Conservation (phyloP, 2,888 invertebrate genomes). For the Nomada ferruginata region DNA sequence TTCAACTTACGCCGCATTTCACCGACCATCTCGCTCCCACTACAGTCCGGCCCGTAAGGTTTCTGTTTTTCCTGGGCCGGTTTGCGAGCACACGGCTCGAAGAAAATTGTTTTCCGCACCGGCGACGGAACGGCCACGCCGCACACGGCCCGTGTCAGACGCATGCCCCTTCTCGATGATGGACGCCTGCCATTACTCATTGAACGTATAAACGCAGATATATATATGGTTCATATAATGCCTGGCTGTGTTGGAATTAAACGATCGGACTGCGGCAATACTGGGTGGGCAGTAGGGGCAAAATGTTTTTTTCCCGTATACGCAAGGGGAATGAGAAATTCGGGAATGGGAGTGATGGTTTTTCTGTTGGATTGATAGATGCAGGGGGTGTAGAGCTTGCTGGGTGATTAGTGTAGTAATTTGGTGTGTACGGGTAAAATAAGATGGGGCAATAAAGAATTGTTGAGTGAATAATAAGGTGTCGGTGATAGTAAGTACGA, state of each 20-base stretch:
- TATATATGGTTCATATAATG: conserved; percentile 47
- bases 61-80: conserved; percentile 23
- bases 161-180: conserved; percentile 71
- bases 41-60: neutral
- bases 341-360: neutral
- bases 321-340: neutral
- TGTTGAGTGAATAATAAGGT: no score
- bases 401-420: neutral
- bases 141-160: conserved; percentile 68
- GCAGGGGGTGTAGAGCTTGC: neutral
- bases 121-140: conserved; percentile 56
- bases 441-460: no score
- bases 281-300: no score
- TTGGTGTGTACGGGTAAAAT: neutral
- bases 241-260: conserved; percentile 33
- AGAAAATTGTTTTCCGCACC: conserved; percentile 76
- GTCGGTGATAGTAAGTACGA: no score
- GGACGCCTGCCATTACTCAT: conserved; percentile 77
- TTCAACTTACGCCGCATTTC: conserved; percentile 82
- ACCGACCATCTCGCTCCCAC: conserved; percentile 48
- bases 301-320: neutral
- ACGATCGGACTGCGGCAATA: conserved; percentile 17
- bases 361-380: neutral
- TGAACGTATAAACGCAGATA: conserved; percentile 64
- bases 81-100: conserved; percentile 44